Base-by-base conservation (phyloP, 1,140 invertebrate genomes). In the Oncopodura yosiiana region DNA sequence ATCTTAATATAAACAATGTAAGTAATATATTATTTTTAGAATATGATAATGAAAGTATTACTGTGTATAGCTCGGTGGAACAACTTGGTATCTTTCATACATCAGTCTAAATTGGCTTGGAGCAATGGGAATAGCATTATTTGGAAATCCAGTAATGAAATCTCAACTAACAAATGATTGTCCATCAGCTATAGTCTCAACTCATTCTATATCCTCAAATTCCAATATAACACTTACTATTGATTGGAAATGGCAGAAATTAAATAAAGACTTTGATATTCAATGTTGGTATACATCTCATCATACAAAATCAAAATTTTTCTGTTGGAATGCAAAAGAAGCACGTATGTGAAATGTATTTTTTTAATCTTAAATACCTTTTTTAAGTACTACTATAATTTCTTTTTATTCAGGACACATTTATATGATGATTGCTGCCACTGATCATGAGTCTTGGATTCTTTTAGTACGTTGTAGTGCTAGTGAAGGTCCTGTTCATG, bases 291-390 rank as follows among this genome's bases (percentile, higher is more conserved):
- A 19, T 0, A 42, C 45, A 46, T 8, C 24, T 16, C 12, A 6
- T 8, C 26, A 36, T 3, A 26, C 43, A 12, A 18, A 9, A n/a
- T 53, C 52, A 8, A 53, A 53, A 38, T 53, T 46, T 19, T 12
- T 38, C 9, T 53, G 52, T 30, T 53, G 42, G 42, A 53, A 53
- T 39, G 24, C 45, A 19, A 53, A 29, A 16, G 52, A 53, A 37
- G 19, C 26, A 12, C 32, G 52, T 53, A 39, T 19, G 49, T 21
- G 8, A 49, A 2, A 21, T 18, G 16, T 38, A 19, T 3, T n/a
- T 5, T 21, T 5, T 23, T 41, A 26, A n/a, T 6, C 18, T 1
- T 26, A 32, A 49, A 49, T 32, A 19, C 12, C 11, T 9, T 5
- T 3, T 27, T 9, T 12, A n/a, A 11, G 30, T 8, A 34, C 6